Percentiles rank a stretch among this genome's conserved stretches.
Conservation (phyloP, 1,140 invertebrate genomes). For the Adelges cooleyi region DNA sequence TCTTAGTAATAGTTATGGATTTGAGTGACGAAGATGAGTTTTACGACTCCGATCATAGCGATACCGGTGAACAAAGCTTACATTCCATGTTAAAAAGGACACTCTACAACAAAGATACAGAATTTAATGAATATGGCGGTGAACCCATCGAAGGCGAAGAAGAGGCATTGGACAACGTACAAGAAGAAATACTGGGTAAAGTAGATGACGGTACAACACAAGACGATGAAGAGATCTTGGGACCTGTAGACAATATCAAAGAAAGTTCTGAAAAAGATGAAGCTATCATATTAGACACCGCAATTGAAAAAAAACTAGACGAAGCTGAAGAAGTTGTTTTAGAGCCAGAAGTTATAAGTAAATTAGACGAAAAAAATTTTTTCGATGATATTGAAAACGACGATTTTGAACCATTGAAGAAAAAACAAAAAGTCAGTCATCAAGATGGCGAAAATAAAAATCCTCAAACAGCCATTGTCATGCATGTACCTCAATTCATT, state of each 20-base stretch:
- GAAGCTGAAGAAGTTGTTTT: background rate
- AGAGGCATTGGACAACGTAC: background rate
- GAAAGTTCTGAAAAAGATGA: background rate
- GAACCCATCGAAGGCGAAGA: background rate
- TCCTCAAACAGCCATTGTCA: slow-evolving; percentile 17
- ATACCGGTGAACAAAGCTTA: background rate
- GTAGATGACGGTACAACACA: background rate
- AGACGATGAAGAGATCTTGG: background rate
- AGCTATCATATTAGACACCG: background rate
- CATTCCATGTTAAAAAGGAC: background rate
- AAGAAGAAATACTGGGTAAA: slow-evolving; percentile 20
- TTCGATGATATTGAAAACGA: slow-evolving; percentile 7
- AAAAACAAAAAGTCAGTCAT: background rate
- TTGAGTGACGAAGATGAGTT: slow-evolving; percentile 13
- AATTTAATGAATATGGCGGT: background rate
- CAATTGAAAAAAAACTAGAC: background rate
- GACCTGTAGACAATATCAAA: background rate
- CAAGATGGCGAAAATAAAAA: background rate
- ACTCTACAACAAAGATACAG: background rate
- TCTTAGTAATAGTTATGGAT: slow-evolving; percentile 7
- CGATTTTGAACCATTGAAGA: slow-evolving; percentile 19
- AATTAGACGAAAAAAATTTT: background rate
- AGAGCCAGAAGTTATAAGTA: background rate
- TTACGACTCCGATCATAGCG: slow-evolving; percentile 12
- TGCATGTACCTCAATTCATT: slow-evolving; percentile 16